These are phyloP conservation scores for Columba janthina DNA, from an alignment of 2,113 vertebrate species.

Conservation along the genomic window DNA sequence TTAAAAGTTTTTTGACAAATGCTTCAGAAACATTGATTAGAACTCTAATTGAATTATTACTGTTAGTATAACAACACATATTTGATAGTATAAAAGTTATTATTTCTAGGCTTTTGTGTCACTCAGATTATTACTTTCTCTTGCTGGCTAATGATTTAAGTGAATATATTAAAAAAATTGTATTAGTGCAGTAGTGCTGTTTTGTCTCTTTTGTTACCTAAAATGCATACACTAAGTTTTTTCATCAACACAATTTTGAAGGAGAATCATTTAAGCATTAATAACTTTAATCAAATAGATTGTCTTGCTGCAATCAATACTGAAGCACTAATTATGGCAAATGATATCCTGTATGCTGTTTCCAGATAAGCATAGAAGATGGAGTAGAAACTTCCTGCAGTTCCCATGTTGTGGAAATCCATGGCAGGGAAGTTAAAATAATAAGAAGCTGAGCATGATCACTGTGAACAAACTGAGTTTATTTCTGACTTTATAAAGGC, in stretches of 20 bases:
- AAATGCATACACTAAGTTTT: not conserved
- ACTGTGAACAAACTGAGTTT: not conserved
- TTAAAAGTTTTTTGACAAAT: not conserved
- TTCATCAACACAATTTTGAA: not conserved
- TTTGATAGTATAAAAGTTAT: not conserved
- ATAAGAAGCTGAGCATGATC: not conserved
- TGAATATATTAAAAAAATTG: not conserved
- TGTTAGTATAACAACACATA: not conserved
- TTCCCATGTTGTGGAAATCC: not conserved
- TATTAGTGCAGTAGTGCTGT: not conserved
- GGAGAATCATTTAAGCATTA: not conserved
- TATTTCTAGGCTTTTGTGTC: not conserved
- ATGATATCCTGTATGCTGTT: not conserved
- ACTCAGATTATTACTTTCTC: not conserved
- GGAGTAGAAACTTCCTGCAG: not conserved
- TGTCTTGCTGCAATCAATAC: not conserved
- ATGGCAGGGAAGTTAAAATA: not conserved
- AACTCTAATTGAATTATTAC: not conserved
- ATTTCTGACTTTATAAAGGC: not conserved
- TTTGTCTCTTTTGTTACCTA: not conserved
- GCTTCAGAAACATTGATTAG: not conserved
- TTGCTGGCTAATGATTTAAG: not conserved
- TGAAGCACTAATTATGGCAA: not conserved
- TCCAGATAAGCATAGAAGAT: not conserved
- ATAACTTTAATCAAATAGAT: not conserved